Evolutionary conservation across 2,888 invertebrate genomes (phyloP), one percentile per base, ranked within the genome.

Genomic region (Andrena fulva): DNA sequence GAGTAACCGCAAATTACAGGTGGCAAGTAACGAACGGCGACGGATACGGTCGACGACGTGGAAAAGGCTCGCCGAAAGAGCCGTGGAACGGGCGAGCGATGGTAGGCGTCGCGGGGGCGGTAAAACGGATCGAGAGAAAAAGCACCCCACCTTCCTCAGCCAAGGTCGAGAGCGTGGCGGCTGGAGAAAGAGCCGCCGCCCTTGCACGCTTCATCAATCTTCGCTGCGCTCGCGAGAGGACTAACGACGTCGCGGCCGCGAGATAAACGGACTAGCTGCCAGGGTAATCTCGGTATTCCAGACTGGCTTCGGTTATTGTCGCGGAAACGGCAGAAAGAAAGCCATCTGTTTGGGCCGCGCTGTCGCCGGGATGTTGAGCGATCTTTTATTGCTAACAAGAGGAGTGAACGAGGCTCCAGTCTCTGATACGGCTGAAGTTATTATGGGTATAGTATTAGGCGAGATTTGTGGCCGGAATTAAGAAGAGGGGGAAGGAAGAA

Each of bases 171-270:
- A 54, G 20, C 10, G 16, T 48, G 52, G 52, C 6, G 27, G 20
- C 33, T 48, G 59, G 52, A 29, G 56, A 48, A 31, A 24, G 68
- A 82, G 76, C 52, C 77, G 74, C 76, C 82, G 77, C 80, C 78
- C 83, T 85, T 88, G 79, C 85, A 84, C 84, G 84, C 80, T 87
- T 78, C 88, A 88, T 88, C 89, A 89, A 88, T 88, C 88, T 88
- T 88, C 87, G 79, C 87, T 83, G 74, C 56, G 56, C 82, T 72
- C 84, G 66, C 89, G 77, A 73, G 84, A 84, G 89, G 80, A 84
- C 89, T 88, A 88, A 88, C 88, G 89, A 88, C 82, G 84, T 84
- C 77, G 73, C 77, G 59, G 52, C 67, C 77, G 63, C 64, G 82
- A 88, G 88, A 89, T 88, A 88, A 88, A 87, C 88, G 80, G 74